Evolutionary conservation across 2,888 invertebrate species (phyloP), one percentile per base, ranked within the genome.

Genomic region (Eudemis profundana): DNA sequence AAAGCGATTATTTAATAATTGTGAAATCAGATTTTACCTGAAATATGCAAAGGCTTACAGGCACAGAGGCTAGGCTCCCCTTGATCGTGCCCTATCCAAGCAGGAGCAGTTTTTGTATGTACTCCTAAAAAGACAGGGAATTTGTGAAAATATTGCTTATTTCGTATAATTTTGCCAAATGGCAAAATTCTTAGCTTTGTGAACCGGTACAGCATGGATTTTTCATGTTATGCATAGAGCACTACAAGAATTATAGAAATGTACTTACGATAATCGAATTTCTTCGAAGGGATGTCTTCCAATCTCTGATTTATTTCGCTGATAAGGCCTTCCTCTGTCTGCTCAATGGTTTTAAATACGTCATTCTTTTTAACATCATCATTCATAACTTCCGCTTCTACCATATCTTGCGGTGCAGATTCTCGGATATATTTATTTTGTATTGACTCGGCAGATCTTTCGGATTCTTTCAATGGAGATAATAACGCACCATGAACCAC

Each of bases 101-200:
- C 64, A 10, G 81, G 81, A 10, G 79, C 78, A 5, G 75, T 73
- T 17, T 71, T 67, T 3, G 68, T 60, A 53, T 76, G 56, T 2
- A 81, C 80, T 70, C 72, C 82, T 81, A 29, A 7, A 60, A 54
- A 62, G n/a, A n/a, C n/a, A n/a, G n/a, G n/a, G n/a, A n/a, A n/a
- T n/a, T n/a, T n/a, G n/a, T n/a, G n/a, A n/a, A n/a, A n/a, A n/a
- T n/a, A n/a, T n/a, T n/a, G n/a, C n/a, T n/a, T n/a, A n/a, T n/a
- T n/a, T n/a, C n/a, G n/a, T n/a, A n/a, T n/a, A n/a, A n/a, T n/a
- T n/a, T n/a, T n/a, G n/a, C n/a, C n/a, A n/a, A n/a, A n/a, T n/a
- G n/a, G n/a, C n/a, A n/a, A n/a, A n/a, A n/a, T n/a, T n/a, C n/a
- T n/a, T n/a, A n/a, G n/a, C n/a, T n/a, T n/a, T n/a, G n/a, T n/a